Evolutionary conservation across 1,140 invertebrate genomes (phyloP), one percentile per base, ranked within the genome.

Genomic region (Varroa destructor): DNA sequence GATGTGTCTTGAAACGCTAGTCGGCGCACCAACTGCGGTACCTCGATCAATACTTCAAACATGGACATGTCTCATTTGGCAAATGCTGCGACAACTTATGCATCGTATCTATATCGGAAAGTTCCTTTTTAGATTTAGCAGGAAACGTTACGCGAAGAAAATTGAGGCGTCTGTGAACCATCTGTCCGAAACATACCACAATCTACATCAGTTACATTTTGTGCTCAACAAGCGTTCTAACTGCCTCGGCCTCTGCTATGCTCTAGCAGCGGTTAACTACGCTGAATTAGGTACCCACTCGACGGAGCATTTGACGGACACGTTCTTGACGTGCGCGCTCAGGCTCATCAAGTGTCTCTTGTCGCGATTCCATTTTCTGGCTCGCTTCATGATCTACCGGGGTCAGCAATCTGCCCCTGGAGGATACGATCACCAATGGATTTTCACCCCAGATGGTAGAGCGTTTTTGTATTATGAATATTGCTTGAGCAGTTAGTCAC

Each of bases 391-490:
- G 61, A 67, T 67, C 46, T 67, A 67, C 46, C 12, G 14, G 10
- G 61, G 61, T 2, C 61, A 67, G 37, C 61, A 67, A 37, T 67
- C 40, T 40, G 61, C 61, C 8, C 61, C 61, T 40, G 61, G 61
- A 4, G 61, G 61, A 67, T 67, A 67, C 36, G 61, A 67, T 67
- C 61, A 67, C 37, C 61, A 67, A 67, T 67, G 61, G 61, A 67
- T 67, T 2, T 67, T 67, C 61, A 67, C 40, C 5, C 61, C 61
- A 12, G 61, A 67, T 14, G 61, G 61, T 67, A 37, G 46, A 5
- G 46, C 8, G 3, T 51, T 51, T 51, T 51, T 51, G 8, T 3
- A 3, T 51, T 8, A 51, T 51, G 46, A 8, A 8, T 51, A 8
- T 8, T 51, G 46, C 46, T 51, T 51, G 46, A 51, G 8, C 46